Conservation (phyloP, 2,797 vertebrate genomes). For the Graptemys geographica region DNA sequence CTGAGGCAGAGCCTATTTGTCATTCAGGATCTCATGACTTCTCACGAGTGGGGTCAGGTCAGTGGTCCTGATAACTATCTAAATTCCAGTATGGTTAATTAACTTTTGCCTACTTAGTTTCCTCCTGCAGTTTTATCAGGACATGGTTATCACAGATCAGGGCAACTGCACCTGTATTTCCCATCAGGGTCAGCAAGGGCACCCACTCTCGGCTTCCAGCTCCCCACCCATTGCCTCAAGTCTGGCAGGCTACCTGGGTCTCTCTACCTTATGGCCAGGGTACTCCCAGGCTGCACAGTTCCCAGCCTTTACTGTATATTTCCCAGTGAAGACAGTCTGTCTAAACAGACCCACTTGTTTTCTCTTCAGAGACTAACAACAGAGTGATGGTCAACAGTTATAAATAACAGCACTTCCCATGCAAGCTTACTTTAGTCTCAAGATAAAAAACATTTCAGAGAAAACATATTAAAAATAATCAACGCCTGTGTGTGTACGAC, state of each 20-base stretch:
- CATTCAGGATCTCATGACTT: neutral
- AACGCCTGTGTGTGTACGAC: neutral
- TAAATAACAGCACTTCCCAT: neutral
- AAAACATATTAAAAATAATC: neutral
- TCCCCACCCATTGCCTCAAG: neutral
- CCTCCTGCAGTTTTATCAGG: neutral
- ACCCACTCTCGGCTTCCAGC: neutral
- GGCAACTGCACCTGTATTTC: neutral
- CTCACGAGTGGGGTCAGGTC: constrained; percentile 30
- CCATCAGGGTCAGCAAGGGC: neutral
- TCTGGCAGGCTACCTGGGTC: neutral
- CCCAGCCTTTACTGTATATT: neutral
- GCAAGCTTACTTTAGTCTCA: neutral
- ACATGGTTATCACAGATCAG: neutral
- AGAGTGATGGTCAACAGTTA: neutral
- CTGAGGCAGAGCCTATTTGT: neutral
- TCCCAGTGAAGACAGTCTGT: neutral
- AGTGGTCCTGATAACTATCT: neutral
- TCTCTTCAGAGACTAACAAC: neutral
- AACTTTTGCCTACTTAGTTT: constrained; percentile 28
- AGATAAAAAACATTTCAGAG: neutral
- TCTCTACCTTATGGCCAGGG: neutral
- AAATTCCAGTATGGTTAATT: neutral
- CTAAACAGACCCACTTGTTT: neutral
- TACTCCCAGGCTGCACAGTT: neutral